A percentile compares a stretch with the other conserved stretches of the same genome.
Evolutionary conservation across 1,140 invertebrate genomes (phyloP).

Genomic region (Acromyrmex heyeri): DNA sequence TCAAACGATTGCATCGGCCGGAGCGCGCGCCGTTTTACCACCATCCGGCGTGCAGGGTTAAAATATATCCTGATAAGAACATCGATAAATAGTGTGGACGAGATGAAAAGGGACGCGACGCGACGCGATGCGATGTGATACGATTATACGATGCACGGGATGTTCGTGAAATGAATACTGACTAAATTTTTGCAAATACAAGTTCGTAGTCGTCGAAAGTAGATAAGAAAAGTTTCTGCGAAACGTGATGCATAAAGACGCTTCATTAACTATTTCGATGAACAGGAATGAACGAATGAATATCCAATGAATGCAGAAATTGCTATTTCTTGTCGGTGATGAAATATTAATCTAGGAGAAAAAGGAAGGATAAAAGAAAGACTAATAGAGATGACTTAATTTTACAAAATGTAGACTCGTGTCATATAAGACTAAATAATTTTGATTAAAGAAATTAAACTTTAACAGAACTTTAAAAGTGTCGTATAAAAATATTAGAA

Average conservation of each 20-base stretch:
- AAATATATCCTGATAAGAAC: constrained; percentile 40
- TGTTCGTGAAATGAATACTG: constrained; percentile 10
- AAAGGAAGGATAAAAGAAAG: neutral
- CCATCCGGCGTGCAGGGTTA: neutral
- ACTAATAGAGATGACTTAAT: neutral
- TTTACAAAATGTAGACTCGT: neutral
- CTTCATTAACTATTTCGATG: constrained; percentile 9
- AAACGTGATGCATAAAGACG: constrained; percentile 21
- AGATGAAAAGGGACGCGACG: neutral
- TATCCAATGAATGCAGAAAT: constrained; percentile 21
- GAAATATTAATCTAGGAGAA: constrained; percentile 22
- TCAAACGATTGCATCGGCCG: constrained; percentile 52
- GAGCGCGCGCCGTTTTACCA: constrained; percentile 30
- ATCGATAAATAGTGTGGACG: constrained; percentile 32
- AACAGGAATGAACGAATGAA: constrained; percentile 26
- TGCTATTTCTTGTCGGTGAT: constrained; percentile 31
- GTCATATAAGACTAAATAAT: neutral
- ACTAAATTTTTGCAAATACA: neutral
- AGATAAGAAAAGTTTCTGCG: constrained; percentile 21
- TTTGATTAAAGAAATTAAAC: neutral
- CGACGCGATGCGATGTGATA: neutral
- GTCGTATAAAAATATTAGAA: neutral
- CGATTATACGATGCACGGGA: neutral
- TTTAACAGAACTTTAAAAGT: neutral
- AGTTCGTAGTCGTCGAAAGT: neutral